Percentiles rank a stretch among this genome's conserved stretches.
These are phyloP conservation scores for Sturnus vulgaris DNA, from an alignment of 2,113 vertebrate genomes.

Conservation along the genomic window DNA sequence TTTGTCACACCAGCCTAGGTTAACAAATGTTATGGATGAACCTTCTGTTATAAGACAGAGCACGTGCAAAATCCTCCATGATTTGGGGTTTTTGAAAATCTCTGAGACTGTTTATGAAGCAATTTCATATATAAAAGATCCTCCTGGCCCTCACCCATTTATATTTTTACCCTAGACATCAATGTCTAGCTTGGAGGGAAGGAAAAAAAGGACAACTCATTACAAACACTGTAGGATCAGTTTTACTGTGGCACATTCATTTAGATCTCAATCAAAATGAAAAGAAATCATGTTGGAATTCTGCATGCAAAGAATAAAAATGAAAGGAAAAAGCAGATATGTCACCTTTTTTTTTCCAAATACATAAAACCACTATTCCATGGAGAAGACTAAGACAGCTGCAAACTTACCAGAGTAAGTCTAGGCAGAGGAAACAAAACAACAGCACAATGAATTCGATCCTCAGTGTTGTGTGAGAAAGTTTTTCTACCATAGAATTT, in stretches of 20 bases:
- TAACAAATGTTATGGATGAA: neutral
- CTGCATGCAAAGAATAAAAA: neutral
- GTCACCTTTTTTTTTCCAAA: neutral
- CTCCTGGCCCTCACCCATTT: neutral
- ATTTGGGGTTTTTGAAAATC: neutral
- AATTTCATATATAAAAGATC: neutral
- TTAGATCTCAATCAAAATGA: neutral
- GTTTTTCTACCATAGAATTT: neutral
- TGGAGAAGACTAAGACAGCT: neutral
- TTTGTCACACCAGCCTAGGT: neutral
- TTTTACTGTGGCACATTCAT: neutral
- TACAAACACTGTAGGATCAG: neutral
- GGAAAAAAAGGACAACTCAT: neutral
- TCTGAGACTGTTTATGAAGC: neutral
- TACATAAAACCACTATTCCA: neutral
- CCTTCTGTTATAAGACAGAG: neutral
- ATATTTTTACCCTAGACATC: neutral
- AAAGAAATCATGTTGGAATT: neutral
- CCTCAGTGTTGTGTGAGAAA: neutral
- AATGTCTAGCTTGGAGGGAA: neutral
- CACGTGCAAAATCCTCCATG: neutral
- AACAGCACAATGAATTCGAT: neutral
- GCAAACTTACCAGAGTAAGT: neutral
- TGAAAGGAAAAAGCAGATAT: neutral
- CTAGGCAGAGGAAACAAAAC: neutral